Evolutionary conservation across 2,797 vertebrate genomes (phyloP).

Genomic region (Psittacula derbiana): DNA sequence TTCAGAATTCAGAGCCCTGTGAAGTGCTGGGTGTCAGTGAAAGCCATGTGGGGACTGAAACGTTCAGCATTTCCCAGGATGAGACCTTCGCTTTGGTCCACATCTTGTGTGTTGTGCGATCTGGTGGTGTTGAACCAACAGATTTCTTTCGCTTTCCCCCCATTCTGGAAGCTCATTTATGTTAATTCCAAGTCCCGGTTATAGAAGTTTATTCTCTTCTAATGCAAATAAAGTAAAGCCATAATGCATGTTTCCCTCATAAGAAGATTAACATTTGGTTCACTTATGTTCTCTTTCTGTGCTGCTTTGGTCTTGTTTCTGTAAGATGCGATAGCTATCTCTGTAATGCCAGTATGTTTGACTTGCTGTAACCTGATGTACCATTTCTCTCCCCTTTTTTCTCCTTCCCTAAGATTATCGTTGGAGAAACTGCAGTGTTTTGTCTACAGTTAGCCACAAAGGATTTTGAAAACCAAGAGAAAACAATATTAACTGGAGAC

Average conservation of each 20-base stretch:
- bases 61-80: neutral
- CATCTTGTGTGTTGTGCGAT: neutral
- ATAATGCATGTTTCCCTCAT: neutral
- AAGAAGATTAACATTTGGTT: neutral
- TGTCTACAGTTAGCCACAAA: constrained; percentile 95
- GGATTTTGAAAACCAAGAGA: constrained; percentile 95
- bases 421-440: constrained; percentile 95
- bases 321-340: neutral
- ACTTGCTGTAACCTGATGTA: constrained; percentile 52
- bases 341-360: constrained; percentile 4
- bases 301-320: neutral
- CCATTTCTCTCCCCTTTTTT: constrained; percentile 58
- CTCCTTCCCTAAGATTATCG: constrained; percentile 83
- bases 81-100: neutral
- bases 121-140: neutral
- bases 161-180: neutral
- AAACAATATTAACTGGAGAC: constrained; percentile 94
- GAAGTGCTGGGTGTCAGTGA: neutral
- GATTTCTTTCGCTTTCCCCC: neutral
- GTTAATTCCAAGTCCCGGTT: neutral
- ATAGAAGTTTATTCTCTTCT: neutral
- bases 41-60: neutral
- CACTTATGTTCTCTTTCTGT: neutral
- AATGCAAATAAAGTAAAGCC: neutral
- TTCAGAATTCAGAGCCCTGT: neutral